Evolutionary conservation across 2,797 vertebrate genomes (phyloP).

Genomic region (Enteromius mattozi): DNA sequence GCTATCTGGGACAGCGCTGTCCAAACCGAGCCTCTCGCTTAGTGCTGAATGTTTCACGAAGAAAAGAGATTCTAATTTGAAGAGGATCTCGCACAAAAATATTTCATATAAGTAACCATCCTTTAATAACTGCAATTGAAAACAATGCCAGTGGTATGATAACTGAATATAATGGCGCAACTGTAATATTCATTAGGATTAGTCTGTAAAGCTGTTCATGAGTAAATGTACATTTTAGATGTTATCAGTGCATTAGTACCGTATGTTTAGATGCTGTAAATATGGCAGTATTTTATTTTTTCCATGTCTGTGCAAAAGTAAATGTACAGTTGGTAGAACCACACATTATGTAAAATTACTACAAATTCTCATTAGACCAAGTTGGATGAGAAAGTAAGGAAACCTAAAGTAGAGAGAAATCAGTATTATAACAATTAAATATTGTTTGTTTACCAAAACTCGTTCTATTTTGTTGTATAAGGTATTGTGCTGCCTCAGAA

Average conservation of each 20-base stretch:
- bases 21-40: neutral
- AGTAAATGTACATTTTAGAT: neutral
- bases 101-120: neutral
- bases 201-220: neutral
- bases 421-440: too few relatives aligned
- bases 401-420: too few relatives aligned
- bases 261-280: neutral
- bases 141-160: neutral
- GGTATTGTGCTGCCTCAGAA: too few relatives aligned
- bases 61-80: neutral
- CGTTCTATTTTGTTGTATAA: too few relatives aligned
- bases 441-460: too few relatives aligned
- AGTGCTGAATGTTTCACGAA: neutral
- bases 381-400: neutral
- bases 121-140: neutral
- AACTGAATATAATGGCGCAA: neutral
- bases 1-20: conserved; percentile 37
- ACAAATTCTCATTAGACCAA: neutral
- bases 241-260: neutral
- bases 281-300: neutral
- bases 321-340: neutral
- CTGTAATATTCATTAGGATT: neutral
- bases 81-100: neutral
- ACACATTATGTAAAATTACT: neutral
- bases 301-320: neutral